These are phyloP conservation scores for Paralichthys olivaceus DNA, from an alignment of 2,113 vertebrate genomes.

Conservation along the genomic window DNA sequence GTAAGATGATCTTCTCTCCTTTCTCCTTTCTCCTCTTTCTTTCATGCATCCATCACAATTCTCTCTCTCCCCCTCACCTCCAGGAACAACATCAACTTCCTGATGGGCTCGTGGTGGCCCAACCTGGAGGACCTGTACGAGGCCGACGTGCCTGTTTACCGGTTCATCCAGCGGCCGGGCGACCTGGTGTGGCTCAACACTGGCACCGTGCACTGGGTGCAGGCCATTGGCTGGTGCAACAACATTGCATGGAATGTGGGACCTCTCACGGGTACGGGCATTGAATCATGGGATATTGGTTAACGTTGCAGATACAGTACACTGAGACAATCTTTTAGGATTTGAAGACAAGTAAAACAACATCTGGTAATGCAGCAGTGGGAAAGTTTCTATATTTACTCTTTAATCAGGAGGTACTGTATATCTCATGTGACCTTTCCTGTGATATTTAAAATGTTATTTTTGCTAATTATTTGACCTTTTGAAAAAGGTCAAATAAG, in stretches of 20 bases:
- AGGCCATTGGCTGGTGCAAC: conserved; percentile 99
- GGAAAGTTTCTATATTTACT: too few species aligned
- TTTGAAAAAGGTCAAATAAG: too few species aligned
- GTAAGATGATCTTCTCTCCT: conserved; percentile 78
- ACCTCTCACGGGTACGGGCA: conserved; percentile 90
- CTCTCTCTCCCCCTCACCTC: background rate
- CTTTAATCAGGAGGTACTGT: too few species aligned
- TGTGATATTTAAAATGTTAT: too few species aligned
- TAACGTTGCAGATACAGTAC: background rate
- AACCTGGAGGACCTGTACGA: conserved; percentile 98
- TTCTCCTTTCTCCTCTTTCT: background rate
- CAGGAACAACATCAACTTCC: conserved; percentile 99
- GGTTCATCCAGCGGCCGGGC: conserved; percentile 98
- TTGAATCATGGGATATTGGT: background rate
- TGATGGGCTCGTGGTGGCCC: conserved; percentile 99
- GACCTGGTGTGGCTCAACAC: conserved; percentile 99
- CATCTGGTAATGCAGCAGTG: too few species aligned
- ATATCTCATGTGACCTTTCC: too few species aligned
- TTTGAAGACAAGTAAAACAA: too few species aligned
- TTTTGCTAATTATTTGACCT: too few species aligned
- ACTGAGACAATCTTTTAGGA: too few species aligned
- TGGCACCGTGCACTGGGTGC: conserved; percentile 98
- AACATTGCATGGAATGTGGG: conserved; percentile 99
- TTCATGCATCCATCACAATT: background rate
- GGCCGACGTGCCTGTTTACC: conserved; percentile 96